phyloP scores from a whole-genome alignment of 2,888 invertebrate species.

The Ennomos quercinarius region DNA sequence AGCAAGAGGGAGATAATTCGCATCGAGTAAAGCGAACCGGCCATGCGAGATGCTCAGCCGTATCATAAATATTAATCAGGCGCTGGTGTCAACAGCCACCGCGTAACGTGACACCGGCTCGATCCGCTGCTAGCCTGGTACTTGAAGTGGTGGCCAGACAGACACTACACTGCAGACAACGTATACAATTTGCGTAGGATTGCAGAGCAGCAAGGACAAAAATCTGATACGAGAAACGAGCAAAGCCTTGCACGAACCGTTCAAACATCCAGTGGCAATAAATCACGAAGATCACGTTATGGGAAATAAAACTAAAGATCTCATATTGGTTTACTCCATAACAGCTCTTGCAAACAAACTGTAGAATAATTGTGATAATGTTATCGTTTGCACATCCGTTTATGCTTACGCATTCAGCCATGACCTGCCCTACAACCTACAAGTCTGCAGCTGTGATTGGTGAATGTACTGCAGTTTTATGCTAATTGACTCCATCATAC shows the following conservation, averaged over 20 bases:
- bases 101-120: constrained; percentile 83
- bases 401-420: constrained; percentile 77
- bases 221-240: constrained; percentile 9
- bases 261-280: constrained; percentile 24
- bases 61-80: constrained; percentile 86
- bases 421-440: constrained; percentile 83
- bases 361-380: constrained; percentile 64
- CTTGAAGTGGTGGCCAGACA: constrained; percentile 66
- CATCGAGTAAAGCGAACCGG: constrained; percentile 77
- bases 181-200: constrained; percentile 42
- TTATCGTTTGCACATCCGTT: constrained; percentile 79
- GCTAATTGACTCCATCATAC: constrained; percentile 50
- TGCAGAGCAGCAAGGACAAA: constrained; percentile 28
- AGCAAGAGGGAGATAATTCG: constrained; percentile 76
- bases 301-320: constrained; percentile 33
- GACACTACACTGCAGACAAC: constrained; percentile 60
- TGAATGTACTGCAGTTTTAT: constrained; percentile 64
- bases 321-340: constrained; percentile 51
- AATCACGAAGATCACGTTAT: constrained; percentile 35
- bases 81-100: constrained; percentile 86
- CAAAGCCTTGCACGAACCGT: constrained; percentile 1
- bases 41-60: constrained; percentile 85
- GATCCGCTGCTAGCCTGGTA: constrained; percentile 80
- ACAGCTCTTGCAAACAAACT: constrained; percentile 50
- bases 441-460: constrained; percentile 66